phyloP scores from a whole-genome alignment of 2,797 vertebrate genomes.

The Sus cebifrons region DNA sequence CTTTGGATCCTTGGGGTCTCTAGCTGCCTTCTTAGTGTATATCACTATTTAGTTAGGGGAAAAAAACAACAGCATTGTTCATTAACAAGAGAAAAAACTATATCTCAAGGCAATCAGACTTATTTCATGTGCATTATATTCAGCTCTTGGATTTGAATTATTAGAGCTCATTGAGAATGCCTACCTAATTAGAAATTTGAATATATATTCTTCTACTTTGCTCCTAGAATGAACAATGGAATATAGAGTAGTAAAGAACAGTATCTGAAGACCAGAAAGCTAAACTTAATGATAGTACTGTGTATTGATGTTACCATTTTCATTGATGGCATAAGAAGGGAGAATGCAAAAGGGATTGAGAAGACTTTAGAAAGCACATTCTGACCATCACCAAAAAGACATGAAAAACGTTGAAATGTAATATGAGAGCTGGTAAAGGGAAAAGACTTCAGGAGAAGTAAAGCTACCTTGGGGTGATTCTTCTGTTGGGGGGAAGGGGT shows the following conservation, averaged over 20 bases:
- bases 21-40: background rate
- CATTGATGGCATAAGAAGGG: background rate
- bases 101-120: background rate
- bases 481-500: background rate
- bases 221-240: background rate
- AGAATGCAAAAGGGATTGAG: background rate
- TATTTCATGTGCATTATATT: slow-evolving; percentile 8
- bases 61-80: background rate
- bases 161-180: slow-evolving; percentile 6
- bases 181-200: background rate
- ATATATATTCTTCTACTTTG: background rate
- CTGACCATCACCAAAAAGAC: background rate
- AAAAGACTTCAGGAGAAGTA: background rate
- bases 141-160: background rate
- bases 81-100: background rate
- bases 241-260: background rate
- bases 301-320: slow-evolving; percentile 12
- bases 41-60: background rate
- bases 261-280: background rate
- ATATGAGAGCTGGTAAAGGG: background rate
- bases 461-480: background rate
- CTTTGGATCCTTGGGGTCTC: background rate
- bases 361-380: background rate
- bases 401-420: background rate
- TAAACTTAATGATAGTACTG: background rate